A percentile compares a stretch with the other conserved stretches of the same genome.
These are phyloP conservation scores for Pararge aegeria DNA, from an alignment of 1,140 invertebrate species.

Conservation along the genomic window DNA sequence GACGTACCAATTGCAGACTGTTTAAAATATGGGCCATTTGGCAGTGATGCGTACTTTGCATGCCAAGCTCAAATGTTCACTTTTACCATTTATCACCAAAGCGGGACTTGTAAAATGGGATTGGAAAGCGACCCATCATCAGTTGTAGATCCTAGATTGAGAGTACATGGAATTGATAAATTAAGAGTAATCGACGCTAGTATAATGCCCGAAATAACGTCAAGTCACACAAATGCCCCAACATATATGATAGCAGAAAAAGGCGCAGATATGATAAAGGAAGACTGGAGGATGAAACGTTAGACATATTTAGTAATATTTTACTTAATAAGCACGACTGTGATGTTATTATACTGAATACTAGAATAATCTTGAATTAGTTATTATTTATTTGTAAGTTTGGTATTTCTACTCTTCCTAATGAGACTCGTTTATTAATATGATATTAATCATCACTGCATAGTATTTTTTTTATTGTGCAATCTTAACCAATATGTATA, in stretches of 20 bases:
- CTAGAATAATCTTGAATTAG: background rate
- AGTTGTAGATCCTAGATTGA: constrained; percentile 85
- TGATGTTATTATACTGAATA: constrained; percentile 37
- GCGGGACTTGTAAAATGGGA: constrained; percentile 94
- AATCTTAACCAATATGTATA: too few relatives aligned
- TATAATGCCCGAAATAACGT: constrained; percentile 84
- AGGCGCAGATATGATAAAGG: constrained; percentile 82
- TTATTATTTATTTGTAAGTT: background rate
- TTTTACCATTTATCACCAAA: constrained; percentile 89
- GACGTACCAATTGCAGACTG: constrained; percentile 84
- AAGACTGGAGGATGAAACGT: constrained; percentile 71
- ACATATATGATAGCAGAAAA: constrained; percentile 84
- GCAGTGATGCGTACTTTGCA: constrained; percentile 86
- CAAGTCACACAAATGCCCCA: constrained; percentile 82
- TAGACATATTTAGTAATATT: background rate
- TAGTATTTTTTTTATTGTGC: too few relatives aligned
- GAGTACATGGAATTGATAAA: constrained; percentile 84
- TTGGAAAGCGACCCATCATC: constrained; percentile 82
- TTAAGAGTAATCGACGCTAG: constrained; percentile 90
- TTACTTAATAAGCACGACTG: constrained; percentile 34
- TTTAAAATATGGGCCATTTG: constrained; percentile 80
- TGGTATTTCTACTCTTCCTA: background rate
- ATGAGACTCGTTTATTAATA: background rate
- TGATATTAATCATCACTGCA: too few relatives aligned
- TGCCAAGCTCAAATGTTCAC: constrained; percentile 87